Percentiles rank a stretch among this genome's conserved stretches.
Conservation (phyloP, 2,113 vertebrate species). For the Pygoscelis adeliae region DNA sequence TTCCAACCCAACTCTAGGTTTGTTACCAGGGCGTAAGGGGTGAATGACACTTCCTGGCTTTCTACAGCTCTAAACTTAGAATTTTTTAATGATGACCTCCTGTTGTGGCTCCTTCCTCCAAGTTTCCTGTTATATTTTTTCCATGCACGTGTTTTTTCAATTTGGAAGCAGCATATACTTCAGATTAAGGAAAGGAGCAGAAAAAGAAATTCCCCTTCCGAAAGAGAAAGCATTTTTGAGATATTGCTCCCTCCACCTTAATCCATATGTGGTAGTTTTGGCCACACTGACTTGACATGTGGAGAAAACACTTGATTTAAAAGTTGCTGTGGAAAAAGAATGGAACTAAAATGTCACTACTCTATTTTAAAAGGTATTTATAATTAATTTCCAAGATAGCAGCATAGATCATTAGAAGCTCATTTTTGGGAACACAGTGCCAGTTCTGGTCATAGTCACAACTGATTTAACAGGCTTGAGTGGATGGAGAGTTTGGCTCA, state of each 20-base stretch:
- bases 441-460: neutral
- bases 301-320: neutral
- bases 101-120: neutral
- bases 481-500: neutral
- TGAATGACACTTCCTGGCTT: neutral
- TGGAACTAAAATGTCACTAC: neutral
- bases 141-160: neutral
- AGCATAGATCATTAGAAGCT: neutral
- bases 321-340: neutral
- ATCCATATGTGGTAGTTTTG: neutral
- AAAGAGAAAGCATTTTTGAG: neutral
- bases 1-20: neutral
- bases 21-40: neutral
- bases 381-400: neutral
- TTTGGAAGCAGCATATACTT: neutral
- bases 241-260: neutral
- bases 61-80: slow-evolving; percentile 4
- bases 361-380: neutral
- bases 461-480: neutral
- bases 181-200: neutral
- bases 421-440: neutral
- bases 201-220: neutral
- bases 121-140: slow-evolving; percentile 34
- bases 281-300: neutral
- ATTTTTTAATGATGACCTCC: slow-evolving; percentile 15